Conservation (phyloP, 2,797 vertebrate species). For the Diplodus puntazzo region DNA sequence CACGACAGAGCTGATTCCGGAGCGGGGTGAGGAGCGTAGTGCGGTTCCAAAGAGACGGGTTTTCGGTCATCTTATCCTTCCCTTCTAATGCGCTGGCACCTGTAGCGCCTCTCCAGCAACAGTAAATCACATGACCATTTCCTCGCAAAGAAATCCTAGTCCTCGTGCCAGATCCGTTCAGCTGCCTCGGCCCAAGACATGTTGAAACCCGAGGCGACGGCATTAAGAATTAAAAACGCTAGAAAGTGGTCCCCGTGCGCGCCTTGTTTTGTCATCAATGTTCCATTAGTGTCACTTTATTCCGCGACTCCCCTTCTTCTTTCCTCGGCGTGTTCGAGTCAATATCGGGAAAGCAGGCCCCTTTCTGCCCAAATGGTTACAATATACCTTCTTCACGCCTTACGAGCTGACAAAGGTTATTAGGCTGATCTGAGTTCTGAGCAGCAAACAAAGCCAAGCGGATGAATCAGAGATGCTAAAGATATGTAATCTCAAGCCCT, state of each 20-base stretch:
- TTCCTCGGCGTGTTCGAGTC: constrained; percentile 78
- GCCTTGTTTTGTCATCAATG: constrained; percentile 89
- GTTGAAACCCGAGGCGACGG: constrained; percentile 86
- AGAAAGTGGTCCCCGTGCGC: constrained; percentile 87
- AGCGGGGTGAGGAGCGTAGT: constrained; percentile 66
- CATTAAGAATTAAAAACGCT: constrained; percentile 87
- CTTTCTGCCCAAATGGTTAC: constrained; percentile 88
- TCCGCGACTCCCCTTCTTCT: constrained; percentile 79
- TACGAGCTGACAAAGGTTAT: constrained; percentile 85
- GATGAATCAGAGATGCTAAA: constrained; percentile 67
- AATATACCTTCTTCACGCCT: constrained; percentile 88
- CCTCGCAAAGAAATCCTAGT: constrained; percentile 85
- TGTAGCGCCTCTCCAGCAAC: constrained; percentile 84
- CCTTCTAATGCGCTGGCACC: constrained; percentile 76
- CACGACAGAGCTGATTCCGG: constrained; percentile 77
- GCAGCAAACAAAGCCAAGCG: constrained; percentile 53
- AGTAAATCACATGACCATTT: constrained; percentile 91
- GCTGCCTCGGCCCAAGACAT: constrained; percentile 76
- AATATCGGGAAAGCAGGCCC: constrained; percentile 87
- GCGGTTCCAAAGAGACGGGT: constrained; percentile 75
- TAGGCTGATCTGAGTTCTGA: constrained; percentile 72
- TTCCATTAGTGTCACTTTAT: constrained; percentile 91
- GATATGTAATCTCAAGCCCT: constrained; percentile 66
- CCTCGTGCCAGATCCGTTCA: constrained; percentile 78
- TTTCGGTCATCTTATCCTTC: constrained; percentile 85